Evolutionary conservation across 2,113 vertebrate species (phyloP), one percentile per base, ranked within the genome.

Genomic region (Platanista minor): DNA sequence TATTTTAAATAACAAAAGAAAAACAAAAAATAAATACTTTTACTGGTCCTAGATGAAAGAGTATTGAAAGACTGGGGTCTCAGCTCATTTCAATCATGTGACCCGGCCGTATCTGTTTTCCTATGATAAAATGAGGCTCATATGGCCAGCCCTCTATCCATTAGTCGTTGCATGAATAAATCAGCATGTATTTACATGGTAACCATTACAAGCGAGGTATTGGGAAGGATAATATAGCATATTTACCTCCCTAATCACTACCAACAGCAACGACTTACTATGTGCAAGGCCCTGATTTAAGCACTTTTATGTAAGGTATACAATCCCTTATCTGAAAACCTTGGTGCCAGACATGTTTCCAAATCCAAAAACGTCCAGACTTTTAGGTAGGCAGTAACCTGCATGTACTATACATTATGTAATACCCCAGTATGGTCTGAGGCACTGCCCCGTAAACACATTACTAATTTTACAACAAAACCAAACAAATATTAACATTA

Each of bases 101-200:
- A 84, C 25, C 39, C 57, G 52, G 41, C 36, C 54, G 4, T 92
- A 92, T 91, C 54, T 96, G 90, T 69, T 97, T 91, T 91, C 62
- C 67, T 84, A 57, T 64, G 78, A 96, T 82, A 91, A 96, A 91
- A 75, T 67, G 81, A 97, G 62, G 64, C 36, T 78, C 57, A 75
- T 43, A 64, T 3, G 87, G 57, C 7, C 20, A 25, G 52, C 39
- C 61, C 52, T 89, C 52, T 93, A 80, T 39, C 92, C 59, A 87
- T 52, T 52, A 93, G 67, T 46, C 39, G 85, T 23, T 83, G 31
- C 57, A 39, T 88, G 71, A 97, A 94, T 95, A 97, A 92, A 97
- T 95, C 59, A 85, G 66, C 81, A 92, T 17, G 31, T 75, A 94
- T 96, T 95, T 92, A 90, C 80, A 93, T 77, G 64, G 39, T 64